Conservation (phyloP, 1,140 invertebrate genomes). For the Copidosoma floridanum region DNA sequence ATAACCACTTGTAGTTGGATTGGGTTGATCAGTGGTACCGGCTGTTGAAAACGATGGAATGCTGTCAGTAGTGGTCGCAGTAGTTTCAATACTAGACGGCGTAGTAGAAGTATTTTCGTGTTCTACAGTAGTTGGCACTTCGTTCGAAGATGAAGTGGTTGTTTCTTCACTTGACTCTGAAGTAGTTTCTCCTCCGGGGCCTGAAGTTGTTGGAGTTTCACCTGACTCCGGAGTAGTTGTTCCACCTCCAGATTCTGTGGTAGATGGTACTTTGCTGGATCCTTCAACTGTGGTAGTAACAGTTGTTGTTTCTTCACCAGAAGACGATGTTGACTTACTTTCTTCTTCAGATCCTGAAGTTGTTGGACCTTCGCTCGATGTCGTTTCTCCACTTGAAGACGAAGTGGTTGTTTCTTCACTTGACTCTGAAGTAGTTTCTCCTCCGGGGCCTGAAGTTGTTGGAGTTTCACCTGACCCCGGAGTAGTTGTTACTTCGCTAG, state of each 20-base stretch:
- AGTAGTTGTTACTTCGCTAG: neutral
- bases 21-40: too few species aligned
- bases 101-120: too few species aligned
- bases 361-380: neutral
- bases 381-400: neutral
- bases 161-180: neutral
- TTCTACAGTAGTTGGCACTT: neutral
- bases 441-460: neutral
- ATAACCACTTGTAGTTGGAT: too few species aligned
- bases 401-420: neutral
- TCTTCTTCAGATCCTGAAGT: neutral
- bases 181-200: neutral
- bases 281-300: neutral
- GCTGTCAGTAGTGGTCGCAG: too few species aligned
- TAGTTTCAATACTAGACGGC: too few species aligned
- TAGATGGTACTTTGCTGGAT: neutral
- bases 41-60: too few species aligned
- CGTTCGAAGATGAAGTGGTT: neutral
- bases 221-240: neutral
- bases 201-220: neutral
- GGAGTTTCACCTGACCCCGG: neutral
- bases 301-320: neutral
- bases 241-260: neutral
- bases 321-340: neutral
- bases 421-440: neutral